A percentile compares a stretch with the other conserved stretches of the same genome.
These are phyloP conservation scores for Bradypus variegatus DNA, from an alignment of 2,797 vertebrate genomes.

Conservation along the genomic window DNA sequence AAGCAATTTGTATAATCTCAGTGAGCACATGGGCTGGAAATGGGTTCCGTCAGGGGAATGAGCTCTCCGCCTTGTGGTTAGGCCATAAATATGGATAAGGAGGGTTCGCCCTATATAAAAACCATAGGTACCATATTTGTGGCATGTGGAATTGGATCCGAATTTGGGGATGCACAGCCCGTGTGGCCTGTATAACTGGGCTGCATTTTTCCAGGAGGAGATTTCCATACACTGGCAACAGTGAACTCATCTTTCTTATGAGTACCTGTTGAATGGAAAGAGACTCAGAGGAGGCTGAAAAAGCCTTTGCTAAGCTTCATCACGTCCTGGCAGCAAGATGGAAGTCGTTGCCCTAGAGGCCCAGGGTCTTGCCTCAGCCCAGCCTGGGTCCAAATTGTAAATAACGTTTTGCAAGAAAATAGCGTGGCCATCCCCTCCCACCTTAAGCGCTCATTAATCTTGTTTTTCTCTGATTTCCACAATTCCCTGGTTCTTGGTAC, in stretches of 20 bases:
- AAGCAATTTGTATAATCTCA: slow-evolving; percentile 48
- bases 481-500: slow-evolving; percentile 51
- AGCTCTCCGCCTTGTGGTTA: slow-evolving; percentile 45
- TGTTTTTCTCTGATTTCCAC: slow-evolving; percentile 61
- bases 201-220: background rate
- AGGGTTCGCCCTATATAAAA: slow-evolving; percentile 33
- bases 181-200: background rate
- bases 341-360: background rate
- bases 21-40: background rate
- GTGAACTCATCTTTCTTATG: background rate
- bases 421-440: slow-evolving; percentile 47
- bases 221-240: background rate
- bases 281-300: background rate
- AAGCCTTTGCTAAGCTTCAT: background rate
- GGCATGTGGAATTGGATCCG: slow-evolving; percentile 1
- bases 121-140: slow-evolving; percentile 33
- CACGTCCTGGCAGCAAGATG: background rate
- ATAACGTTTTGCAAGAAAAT: slow-evolving; percentile 30
- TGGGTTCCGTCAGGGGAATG: background rate
- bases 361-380: background rate
- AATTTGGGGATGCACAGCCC: background rate
- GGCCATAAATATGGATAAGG: slow-evolving; percentile 48
- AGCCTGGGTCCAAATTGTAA: background rate
- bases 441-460: slow-evolving; percentile 61
- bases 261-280: slow-evolving; percentile 1